A percentile compares a stretch with the other conserved stretches of the same genome.
These are phyloP conservation scores for Drosophila trapezifrons DNA, from an alignment of 1,140 invertebrate genomes.

Conservation along the genomic window DNA sequence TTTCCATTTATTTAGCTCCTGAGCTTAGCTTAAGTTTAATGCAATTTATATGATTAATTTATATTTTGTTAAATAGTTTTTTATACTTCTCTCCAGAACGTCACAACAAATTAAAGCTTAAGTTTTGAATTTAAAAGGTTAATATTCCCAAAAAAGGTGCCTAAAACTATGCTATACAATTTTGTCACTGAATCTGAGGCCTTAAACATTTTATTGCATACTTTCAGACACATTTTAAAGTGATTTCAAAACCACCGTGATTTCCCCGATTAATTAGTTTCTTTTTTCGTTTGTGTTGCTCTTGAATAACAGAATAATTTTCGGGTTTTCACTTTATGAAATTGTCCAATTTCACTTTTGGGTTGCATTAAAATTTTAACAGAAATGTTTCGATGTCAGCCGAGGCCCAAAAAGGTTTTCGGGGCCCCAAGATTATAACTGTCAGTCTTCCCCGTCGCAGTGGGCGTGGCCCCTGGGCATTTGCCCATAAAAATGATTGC, in stretches of 20 bases:
- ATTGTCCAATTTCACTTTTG: constrained; percentile 8
- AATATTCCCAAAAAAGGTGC: too few relatives aligned
- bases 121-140: too few relatives aligned
- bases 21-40: too few relatives aligned
- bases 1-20: too few relatives aligned
- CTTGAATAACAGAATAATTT: constrained; percentile 1
- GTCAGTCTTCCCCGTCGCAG: constrained; percentile 34
- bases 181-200: too few relatives aligned
- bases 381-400: constrained; percentile 8
- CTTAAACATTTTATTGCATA: too few relatives aligned
- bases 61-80: not conserved
- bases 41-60: not conserved
- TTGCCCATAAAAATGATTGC: constrained; percentile 56
- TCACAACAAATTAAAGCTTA: not conserved
- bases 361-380: constrained; percentile 28
- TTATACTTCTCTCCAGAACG: too few relatives aligned
- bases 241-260: too few relatives aligned
- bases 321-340: constrained; percentile 2
- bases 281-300: not conserved
- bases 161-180: too few relatives aligned
- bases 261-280: not conserved
- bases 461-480: constrained; percentile 47
- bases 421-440: constrained; percentile 45
- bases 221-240: too few relatives aligned
- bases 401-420: constrained; percentile 10